These are phyloP conservation scores for Nomada hirtipes DNA, from an alignment of 2,888 invertebrate species.

Conservation along the genomic window DNA sequence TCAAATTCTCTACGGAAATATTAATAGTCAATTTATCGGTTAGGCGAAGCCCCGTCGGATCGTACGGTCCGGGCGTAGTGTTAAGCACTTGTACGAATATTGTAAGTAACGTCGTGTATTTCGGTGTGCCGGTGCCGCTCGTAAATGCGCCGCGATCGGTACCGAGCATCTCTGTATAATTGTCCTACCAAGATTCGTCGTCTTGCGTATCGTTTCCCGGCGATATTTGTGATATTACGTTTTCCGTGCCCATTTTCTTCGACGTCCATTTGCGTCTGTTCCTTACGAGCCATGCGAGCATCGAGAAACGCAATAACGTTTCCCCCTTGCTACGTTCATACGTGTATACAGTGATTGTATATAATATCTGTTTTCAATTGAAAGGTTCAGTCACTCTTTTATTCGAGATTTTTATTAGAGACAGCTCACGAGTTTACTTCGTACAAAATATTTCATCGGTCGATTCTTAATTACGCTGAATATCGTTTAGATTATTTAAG, in stretches of 20 bases:
- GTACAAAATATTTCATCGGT: too few relatives aligned
- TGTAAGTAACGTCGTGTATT: slow-evolving; percentile 71
- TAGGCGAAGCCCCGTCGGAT: slow-evolving; percentile 58
- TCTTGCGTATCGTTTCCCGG: slow-evolving; percentile 75
- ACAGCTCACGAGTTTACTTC: too few relatives aligned
- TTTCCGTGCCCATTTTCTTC: slow-evolving; percentile 47
- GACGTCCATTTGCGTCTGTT: slow-evolving; percentile 13
- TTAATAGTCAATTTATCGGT: slow-evolving; percentile 83
- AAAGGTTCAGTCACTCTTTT: too few relatives aligned
- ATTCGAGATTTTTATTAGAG: too few relatives aligned
- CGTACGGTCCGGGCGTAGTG: slow-evolving; percentile 44
- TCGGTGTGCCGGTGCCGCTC: slow-evolving; percentile 62
- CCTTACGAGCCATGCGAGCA: slow-evolving; percentile 32
- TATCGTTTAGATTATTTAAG: too few relatives aligned
- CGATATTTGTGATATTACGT: slow-evolving; percentile 68
- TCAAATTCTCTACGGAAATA: slow-evolving; percentile 82
- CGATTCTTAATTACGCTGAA: too few relatives aligned
- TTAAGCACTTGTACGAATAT: slow-evolving; percentile 74
- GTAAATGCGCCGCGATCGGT: slow-evolving; percentile 46
- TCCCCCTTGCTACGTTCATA: too few relatives aligned
- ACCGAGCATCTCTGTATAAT: slow-evolving; percentile 73
- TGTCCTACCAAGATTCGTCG: slow-evolving; percentile 76
- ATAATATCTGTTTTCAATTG: too few relatives aligned
- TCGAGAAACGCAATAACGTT: slow-evolving; percentile 36
- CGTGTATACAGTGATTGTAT: too few relatives aligned